A percentile compares a stretch with the other conserved stretches of the same genome.
Conservation (phyloP, 2,797 vertebrate genomes). For the Anolis apletophallus region DNA sequence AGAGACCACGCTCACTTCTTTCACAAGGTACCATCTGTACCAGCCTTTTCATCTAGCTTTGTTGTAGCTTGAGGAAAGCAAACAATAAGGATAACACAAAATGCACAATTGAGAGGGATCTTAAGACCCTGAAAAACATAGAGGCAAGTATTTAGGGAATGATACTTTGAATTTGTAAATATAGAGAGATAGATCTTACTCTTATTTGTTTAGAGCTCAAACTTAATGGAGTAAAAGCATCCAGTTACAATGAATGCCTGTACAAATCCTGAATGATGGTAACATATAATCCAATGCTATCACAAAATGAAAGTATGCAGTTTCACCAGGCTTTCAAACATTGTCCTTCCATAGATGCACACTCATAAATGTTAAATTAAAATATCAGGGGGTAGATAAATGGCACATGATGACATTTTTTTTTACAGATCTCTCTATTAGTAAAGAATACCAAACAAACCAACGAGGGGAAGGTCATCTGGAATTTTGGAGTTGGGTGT, state of each 20-base stretch:
- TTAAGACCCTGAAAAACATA: constrained; percentile 51
- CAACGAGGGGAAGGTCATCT: background rate
- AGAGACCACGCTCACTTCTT: constrained; percentile 47
- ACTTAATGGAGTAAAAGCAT: background rate
- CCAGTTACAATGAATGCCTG: background rate
- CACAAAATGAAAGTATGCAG: background rate
- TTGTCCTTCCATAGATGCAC: background rate
- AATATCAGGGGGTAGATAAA: background rate
- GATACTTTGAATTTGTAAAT: background rate
- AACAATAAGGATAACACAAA: constrained; percentile 49
- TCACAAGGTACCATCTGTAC: constrained; percentile 49
- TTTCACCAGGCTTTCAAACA: background rate
- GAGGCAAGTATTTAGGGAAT: constrained; percentile 34
- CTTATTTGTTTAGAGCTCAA: background rate
- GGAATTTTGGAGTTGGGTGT: too few relatives aligned
- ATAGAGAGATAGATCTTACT: background rate
- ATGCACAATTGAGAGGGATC: constrained; percentile 49
- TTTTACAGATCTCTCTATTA: background rate
- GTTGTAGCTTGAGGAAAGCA: constrained; percentile 51
- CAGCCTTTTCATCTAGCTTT: constrained; percentile 50
- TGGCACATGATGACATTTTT: background rate
- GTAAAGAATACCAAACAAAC: background rate
- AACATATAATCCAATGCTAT: background rate
- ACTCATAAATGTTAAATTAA: background rate
- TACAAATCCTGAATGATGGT: background rate